These are phyloP conservation scores for Ctenopoma kingsleyae DNA, from an alignment of 2,797 vertebrate species.

Conservation along the genomic window DNA sequence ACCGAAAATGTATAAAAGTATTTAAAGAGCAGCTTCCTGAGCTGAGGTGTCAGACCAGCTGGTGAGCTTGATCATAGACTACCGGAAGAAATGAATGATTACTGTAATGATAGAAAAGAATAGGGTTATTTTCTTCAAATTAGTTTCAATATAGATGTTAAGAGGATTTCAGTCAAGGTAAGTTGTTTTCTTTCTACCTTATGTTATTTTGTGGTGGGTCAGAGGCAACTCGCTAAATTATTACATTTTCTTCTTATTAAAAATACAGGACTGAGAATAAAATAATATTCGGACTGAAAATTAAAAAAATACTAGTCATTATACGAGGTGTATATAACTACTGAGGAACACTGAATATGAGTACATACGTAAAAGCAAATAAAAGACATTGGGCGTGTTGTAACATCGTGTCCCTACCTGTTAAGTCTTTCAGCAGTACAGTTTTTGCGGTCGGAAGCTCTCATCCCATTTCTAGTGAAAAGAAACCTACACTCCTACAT, in stretches of 20 bases:
- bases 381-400: neutral
- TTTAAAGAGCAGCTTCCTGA: slow-evolving; percentile 21
- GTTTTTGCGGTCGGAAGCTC: neutral
- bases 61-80: neutral
- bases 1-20: slow-evolving; percentile 34
- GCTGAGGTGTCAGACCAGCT: neutral
- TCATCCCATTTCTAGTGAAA: slow-evolving; percentile 32
- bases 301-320: neutral
- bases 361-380: neutral
- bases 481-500: slow-evolving; percentile 40
- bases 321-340: no score
- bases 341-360: no score
- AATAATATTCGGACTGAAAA: no score
- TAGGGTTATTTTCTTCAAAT: neutral
- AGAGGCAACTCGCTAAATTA: neutral
- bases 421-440: no score
- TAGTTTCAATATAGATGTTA: fast-evolving
- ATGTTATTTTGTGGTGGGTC: neutral
- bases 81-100: no score
- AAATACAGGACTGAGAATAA: neutral
- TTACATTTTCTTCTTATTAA: no score
- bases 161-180: slow-evolving; percentile 20
- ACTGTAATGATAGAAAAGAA: neutral
- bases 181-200: neutral
- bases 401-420: neutral